Percentiles rank a stretch among this genome's conserved stretches.
These are phyloP conservation scores for Betta splendens DNA, from an alignment of 2,797 vertebrate genomes.

Conservation along the genomic window DNA sequence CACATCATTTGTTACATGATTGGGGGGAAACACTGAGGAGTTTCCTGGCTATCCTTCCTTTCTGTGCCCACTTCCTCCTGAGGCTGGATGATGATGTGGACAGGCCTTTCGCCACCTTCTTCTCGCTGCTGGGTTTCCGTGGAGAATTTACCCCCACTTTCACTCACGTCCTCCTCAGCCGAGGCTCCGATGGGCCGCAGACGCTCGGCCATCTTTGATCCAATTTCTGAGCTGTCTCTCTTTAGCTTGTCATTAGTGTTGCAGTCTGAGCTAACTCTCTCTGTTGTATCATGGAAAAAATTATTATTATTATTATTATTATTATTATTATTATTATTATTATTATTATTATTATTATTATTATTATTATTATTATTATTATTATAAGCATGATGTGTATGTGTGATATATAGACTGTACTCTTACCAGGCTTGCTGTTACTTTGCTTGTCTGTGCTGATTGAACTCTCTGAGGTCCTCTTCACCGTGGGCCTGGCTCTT, in stretches of 20 bases:
- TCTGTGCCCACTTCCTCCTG: conserved; percentile 63
- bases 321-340: too few relatives aligned
- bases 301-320: too few relatives aligned
- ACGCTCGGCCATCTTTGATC: conserved; percentile 68
- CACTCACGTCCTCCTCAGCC: conserved; percentile 70
- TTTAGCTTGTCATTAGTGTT: conserved; percentile 66
- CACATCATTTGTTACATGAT: conserved; percentile 58
- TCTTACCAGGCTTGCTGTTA: conserved; percentile 68
- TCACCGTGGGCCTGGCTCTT: conserved; percentile 74
- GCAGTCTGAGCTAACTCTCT: conserved; percentile 65
- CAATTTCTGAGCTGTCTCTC: conserved; percentile 62
- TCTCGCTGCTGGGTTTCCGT: conserved; percentile 46
- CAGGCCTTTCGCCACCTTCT: conserved; percentile 66
- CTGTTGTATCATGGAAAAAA: conserved; percentile 53
- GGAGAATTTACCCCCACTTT: conserved; percentile 47
- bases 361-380: neutral
- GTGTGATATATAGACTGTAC: neutral
- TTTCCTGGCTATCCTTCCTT: conserved; percentile 61
- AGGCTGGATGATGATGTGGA: conserved; percentile 81
- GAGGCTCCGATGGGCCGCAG: conserved; percentile 81
- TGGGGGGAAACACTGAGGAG: conserved; percentile 63
- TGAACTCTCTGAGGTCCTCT: conserved; percentile 72
- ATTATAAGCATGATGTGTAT: neutral
- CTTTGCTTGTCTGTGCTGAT: conserved; percentile 61
- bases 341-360: neutral